Conservation (phyloP, 2,113 vertebrate genomes). For the Chionodraco myersi region DNA sequence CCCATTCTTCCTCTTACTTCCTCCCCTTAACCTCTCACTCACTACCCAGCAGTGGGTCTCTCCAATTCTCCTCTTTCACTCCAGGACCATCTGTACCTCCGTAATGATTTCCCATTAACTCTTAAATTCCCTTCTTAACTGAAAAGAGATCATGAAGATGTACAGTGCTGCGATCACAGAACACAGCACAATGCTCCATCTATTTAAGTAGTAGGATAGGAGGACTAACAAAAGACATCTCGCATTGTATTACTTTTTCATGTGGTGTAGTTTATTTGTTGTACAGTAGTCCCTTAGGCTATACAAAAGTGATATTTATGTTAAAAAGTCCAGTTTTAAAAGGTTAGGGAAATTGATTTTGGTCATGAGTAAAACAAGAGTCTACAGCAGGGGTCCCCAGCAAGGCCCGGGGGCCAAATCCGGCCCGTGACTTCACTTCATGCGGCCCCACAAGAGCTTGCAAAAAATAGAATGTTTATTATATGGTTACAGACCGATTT, state of each 20-base stretch:
- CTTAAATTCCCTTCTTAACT: background rate
- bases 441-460: too few species aligned
- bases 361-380: background rate
- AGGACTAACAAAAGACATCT: background rate
- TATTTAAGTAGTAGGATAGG: background rate
- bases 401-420: too few species aligned
- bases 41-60: constrained; percentile 6
- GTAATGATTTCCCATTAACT: background rate
- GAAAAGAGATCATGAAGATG: background rate
- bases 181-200: background rate
- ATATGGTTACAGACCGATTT: too few species aligned
- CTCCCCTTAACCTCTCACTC: background rate
- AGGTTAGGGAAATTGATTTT: background rate
- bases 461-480: too few species aligned
- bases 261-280: background rate
- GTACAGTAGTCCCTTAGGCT: background rate
- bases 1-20: constrained; percentile 14
- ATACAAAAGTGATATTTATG: background rate
- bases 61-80: background rate
- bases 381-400: background rate
- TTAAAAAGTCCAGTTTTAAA: background rate
- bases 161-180: constrained; percentile 7
- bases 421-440: too few species aligned
- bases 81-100: background rate
- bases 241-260: background rate